Base-by-base conservation (phyloP, 35 echinoderm and acorn worm species). In the Lytechinus variegatus region DNA sequence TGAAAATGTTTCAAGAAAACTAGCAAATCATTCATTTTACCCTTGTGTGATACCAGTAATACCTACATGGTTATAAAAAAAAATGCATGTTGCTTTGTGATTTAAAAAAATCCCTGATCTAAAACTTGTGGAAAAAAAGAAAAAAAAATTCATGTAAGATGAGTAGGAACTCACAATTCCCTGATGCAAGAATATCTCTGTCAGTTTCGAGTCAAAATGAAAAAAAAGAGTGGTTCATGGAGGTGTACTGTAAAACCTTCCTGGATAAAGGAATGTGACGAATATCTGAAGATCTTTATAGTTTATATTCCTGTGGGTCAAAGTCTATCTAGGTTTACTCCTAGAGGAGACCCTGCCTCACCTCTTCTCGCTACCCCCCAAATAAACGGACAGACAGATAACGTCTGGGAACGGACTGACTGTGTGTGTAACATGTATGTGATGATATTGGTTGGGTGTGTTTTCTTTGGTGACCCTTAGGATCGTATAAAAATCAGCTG, bases 401-500 rank as follows among this genome's bases (percentile, higher is more conserved):
- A 21, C n/a, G 29, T 13, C 27, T 27, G 52, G 27, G 14, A 33
- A 90, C 6, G 88, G 9, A 33, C 88, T 9, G 88, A 9, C 8
- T 89, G 88, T 90, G 28, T 90, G 9, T 90, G 16, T 88, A 6
- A 52, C 28, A 90, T 33, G 57, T 54, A 57, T 93, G 91, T 57
- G 54, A 54, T 53, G 92, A 27, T 93, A 57, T 93, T 56, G 51
- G 54, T 56, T 93, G 92, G 92, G 92, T 57, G 92, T 93, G 92
- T 93, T 93, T 54, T 93, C 55, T 93, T 54, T n/a, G 92, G 10
- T 16, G 53, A 10, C 92, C 92, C 27, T 90, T 90, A 90, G 92
- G 12, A 54, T 93, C 28, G 92, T 79, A 79, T 90, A 90, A 54
- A 90, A 54, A 93, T 57, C 92, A 93, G 92, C 92, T 93, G 92